phyloP scores from a whole-genome alignment of 1,140 invertebrate species.

The Drosophila leontia region DNA sequence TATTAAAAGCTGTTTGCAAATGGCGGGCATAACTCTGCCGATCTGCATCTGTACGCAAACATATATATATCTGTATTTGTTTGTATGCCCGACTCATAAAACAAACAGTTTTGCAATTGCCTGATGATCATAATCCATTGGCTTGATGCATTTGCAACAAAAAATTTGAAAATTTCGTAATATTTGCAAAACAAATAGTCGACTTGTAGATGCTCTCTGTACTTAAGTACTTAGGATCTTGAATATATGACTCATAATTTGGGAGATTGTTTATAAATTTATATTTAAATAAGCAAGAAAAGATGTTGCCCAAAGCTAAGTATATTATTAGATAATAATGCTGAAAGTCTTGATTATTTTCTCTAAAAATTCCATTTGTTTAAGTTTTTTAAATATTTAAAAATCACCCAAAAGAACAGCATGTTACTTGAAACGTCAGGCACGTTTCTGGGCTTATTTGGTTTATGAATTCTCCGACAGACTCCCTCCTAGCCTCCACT shows the following conservation, averaged over 20 bases:
- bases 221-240: no score
- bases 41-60: slow-evolving; percentile 26
- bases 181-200: neutral
- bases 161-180: slow-evolving; percentile 20
- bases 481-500: neutral
- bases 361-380: neutral
- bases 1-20: slow-evolving; percentile 34
- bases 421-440: neutral
- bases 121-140: slow-evolving; percentile 44
- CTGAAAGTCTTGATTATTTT: neutral
- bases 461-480: neutral
- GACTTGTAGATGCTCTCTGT: slow-evolving; percentile 8
- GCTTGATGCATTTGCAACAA: slow-evolving; percentile 40
- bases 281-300: neutral
- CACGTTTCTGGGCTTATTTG: slow-evolving; percentile 22
- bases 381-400: neutral
- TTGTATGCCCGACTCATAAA: slow-evolving; percentile 45
- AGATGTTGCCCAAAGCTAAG: neutral
- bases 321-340: neutral
- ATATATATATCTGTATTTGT: slow-evolving; percentile 17
- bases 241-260: neutral
- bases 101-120: slow-evolving; percentile 52
- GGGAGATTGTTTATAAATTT: neutral
- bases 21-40: slow-evolving; percentile 33
- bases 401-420: no score